Base-by-base conservation (phyloP, 2,888 invertebrate species). In the Cheilosia grossa region DNA sequence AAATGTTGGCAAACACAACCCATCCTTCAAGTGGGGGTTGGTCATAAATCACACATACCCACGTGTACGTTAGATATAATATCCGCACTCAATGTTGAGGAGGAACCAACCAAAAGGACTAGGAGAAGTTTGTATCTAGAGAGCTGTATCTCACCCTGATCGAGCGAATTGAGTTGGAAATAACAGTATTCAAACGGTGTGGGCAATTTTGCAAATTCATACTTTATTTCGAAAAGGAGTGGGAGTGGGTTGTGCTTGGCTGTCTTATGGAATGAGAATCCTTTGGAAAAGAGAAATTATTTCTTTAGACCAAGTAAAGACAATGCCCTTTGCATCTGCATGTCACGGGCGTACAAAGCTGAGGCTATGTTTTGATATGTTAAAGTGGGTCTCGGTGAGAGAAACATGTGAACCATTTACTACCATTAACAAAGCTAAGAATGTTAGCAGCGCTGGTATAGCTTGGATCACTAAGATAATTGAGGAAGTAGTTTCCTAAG, bases 31-130 rank as follows among this genome's bases (percentile, higher is more conserved):
- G 47, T 30, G 30, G 30, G 47, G 63, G 49, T 21, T 21, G 1
- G 21, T 54, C 61, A 78, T 78, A 70, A 78, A 78, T 78, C 78
- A 78, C 70, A 58, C 40, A 49, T 51, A 53, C 78, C 70, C 70
- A 78, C 70, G 54, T 69, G 40, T 27, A 37, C 47, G 15, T 24
- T 9, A 40, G 6, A 51, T 30, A 58, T 6, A 30, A 19, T 15
- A 77, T 47, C 61, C 59, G 1, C 21, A 63, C 53, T 73, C 56
- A 54, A 64, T 24, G 63, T 21, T n/a, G 21, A 7, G 17, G 61
- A 37, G 19, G 37, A 10, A 17, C 27, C 21, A 44, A n/a, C 40
- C 17, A 1, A 10, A 21, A 40, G 19, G 42, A 30, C 42, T 44
- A 44, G 61, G 49, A 4, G 15, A 44, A 33, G 21, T 19, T 21